Percentiles rank a stretch among this genome's conserved stretches.
These are phyloP conservation scores for Drosophila paucipuncta DNA, from an alignment of 2,888 invertebrate genomes.

Conservation along the genomic window DNA sequence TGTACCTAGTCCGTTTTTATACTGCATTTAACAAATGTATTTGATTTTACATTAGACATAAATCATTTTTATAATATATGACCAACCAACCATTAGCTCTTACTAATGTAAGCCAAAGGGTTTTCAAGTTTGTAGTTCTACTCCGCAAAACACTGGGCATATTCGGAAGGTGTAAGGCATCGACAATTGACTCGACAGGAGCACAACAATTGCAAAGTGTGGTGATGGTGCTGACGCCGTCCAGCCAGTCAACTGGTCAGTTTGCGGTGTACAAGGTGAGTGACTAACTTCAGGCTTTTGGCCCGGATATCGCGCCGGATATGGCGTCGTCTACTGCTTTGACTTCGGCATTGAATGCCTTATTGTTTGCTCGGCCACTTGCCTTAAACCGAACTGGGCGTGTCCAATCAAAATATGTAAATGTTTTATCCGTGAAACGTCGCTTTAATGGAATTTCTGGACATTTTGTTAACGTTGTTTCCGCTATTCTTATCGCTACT, in stretches of 20 bases:
- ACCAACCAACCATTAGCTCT: not conserved
- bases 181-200: conserved; percentile 43
- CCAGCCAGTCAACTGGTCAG: conserved; percentile 35
- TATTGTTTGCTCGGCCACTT: conserved; percentile 72
- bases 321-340: conserved; percentile 26
- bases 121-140: not conserved
- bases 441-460: conserved; percentile 77
- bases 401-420: conserved; percentile 79
- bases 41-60: not conserved
- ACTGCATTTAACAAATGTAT: not conserved
- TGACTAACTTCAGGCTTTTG: conserved; percentile 47
- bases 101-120: not conserved
- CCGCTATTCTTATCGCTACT: conserved; percentile 16
- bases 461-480: conserved; percentile 62
- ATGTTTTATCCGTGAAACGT: conserved; percentile 78
- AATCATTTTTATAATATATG: not conserved
- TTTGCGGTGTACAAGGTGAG: conserved; percentile 53
- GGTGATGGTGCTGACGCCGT: conserved; percentile 62
- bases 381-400: conserved; percentile 61
- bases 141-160: not conserved
- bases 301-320: conserved; percentile 56
- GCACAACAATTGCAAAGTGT: conserved; percentile 71
- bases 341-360: conserved; percentile 43
- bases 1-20: not conserved
- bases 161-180: conserved; percentile 24